Evolutionary conservation across 2,797 vertebrate genomes (phyloP).

Genomic region (Poecilia velifera): DNA sequence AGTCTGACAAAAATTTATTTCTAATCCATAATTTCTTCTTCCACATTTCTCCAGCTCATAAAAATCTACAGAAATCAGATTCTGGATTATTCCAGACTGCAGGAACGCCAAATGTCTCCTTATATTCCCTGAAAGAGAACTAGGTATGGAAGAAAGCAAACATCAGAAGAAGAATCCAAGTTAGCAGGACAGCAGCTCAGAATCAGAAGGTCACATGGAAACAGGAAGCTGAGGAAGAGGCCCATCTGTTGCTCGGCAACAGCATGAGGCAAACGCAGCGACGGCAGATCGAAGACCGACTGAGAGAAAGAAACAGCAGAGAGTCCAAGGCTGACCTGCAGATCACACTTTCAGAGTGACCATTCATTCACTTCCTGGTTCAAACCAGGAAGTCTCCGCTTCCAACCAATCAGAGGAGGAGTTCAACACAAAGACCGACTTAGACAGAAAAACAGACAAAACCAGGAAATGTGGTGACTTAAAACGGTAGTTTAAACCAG

Average conservation of each 20-base stretch:
- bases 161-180: not conserved
- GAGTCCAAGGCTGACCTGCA: not conserved
- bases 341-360: not conserved
- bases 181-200: not conserved
- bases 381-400: not conserved
- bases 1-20: not conserved
- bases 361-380: not conserved
- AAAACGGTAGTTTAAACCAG: not conserved
- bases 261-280: constrained; percentile 36
- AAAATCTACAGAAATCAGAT: not conserved
- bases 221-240: constrained; percentile 36
- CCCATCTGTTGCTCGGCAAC: constrained; percentile 64
- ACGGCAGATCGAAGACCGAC: constrained; percentile 3
- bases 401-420: not conserved
- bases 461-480: not conserved
- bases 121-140: not conserved
- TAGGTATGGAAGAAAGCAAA: not conserved
- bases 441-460: not conserved
- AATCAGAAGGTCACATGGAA: constrained; percentile 4
- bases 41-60: not conserved
- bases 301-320: not conserved
- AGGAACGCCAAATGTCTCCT: not conserved
- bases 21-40: not conserved
- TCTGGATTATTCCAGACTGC: not conserved
- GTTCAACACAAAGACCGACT: not conserved